These are phyloP conservation scores for Pseudotriccus pelzelni DNA, from an alignment of 2,797 vertebrate species.

Conservation along the genomic window DNA sequence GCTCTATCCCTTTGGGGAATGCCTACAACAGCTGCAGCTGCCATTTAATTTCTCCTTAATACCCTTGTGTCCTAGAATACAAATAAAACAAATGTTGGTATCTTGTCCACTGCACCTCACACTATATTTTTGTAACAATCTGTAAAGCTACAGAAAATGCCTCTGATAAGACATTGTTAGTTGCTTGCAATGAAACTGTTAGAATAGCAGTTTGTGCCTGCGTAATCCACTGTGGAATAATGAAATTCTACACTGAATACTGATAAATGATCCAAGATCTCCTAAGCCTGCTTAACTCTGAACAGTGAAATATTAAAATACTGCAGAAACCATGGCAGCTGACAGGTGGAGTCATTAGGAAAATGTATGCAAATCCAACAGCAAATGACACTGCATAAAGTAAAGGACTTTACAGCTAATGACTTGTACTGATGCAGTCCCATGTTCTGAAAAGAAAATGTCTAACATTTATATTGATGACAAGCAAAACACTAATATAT, in stretches of 20 bases:
- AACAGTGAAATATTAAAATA: slow-evolving; percentile 48
- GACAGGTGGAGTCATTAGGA: slow-evolving; percentile 26
- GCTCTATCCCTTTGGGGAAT: slow-evolving; percentile 25
- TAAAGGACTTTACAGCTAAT: not conserved
- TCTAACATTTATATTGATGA: not conserved
- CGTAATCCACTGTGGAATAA: slow-evolving; percentile 60
- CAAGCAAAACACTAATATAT: not conserved
- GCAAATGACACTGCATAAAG: slow-evolving; percentile 49
- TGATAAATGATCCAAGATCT: slow-evolving; percentile 62
- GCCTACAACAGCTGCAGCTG: slow-evolving; percentile 50
- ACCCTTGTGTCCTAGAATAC: slow-evolving; percentile 61
- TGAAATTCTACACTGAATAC: slow-evolving; percentile 38
- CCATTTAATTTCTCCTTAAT: slow-evolving; percentile 57
- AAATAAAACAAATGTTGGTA: slow-evolving; percentile 42
- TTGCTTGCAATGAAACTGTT: slow-evolving; percentile 1
- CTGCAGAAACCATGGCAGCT: slow-evolving; percentile 9
- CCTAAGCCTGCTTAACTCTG: slow-evolving; percentile 69
- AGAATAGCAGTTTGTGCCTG: slow-evolving; percentile 16
- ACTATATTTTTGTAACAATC: not conserved
- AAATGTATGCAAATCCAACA: slow-evolving; percentile 41
- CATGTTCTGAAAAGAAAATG: not conserved
- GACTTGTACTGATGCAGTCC: not conserved
- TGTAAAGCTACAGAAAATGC: slow-evolving; percentile 1
- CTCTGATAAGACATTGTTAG: slow-evolving; percentile 5
- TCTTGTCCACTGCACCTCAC: not conserved